phyloP scores from a whole-genome alignment of 2,797 vertebrate genomes.

The Hypotaenidia okinawae region DNA sequence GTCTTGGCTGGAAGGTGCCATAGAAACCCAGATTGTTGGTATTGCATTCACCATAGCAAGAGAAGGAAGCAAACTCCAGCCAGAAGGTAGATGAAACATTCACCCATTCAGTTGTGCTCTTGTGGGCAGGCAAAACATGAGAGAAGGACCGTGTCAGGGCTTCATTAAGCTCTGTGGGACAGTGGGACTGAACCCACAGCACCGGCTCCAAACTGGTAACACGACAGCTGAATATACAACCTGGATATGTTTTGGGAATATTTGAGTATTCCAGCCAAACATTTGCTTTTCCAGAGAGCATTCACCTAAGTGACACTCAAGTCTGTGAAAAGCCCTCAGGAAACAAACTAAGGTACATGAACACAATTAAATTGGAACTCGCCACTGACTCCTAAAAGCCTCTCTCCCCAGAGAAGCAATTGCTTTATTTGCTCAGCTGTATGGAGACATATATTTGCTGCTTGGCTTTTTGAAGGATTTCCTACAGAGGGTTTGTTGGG shows the following conservation, averaged over 20 bases:
- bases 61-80: not conserved
- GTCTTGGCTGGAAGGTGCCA: not conserved
- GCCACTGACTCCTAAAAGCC: not conserved
- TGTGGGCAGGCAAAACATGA: not conserved
- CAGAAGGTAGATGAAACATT: not conserved
- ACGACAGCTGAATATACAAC: not conserved
- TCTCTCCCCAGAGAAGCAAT: not conserved
- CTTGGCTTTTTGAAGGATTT: not conserved
- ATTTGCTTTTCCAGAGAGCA: not conserved
- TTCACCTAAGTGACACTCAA: conserved; percentile 22
- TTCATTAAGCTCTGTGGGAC: not conserved
- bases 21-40: not conserved
- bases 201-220: fast-evolving
- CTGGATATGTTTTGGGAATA: not conserved
- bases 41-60: not conserved
- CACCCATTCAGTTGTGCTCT: not conserved
- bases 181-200: not conserved
- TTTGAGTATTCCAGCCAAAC: not conserved
- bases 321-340: conserved; percentile 15
- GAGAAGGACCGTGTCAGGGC: not conserved
- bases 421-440: conserved; percentile 15
- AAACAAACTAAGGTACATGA: not conserved
- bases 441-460: not conserved
- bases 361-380: conserved; percentile 32
- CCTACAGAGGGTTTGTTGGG: not conserved